Percentiles rank a stretch among this genome's conserved stretches.
Evolutionary conservation across 2,113 vertebrate species (phyloP).

Genomic region (Sminthopsis crassicaudata): DNA sequence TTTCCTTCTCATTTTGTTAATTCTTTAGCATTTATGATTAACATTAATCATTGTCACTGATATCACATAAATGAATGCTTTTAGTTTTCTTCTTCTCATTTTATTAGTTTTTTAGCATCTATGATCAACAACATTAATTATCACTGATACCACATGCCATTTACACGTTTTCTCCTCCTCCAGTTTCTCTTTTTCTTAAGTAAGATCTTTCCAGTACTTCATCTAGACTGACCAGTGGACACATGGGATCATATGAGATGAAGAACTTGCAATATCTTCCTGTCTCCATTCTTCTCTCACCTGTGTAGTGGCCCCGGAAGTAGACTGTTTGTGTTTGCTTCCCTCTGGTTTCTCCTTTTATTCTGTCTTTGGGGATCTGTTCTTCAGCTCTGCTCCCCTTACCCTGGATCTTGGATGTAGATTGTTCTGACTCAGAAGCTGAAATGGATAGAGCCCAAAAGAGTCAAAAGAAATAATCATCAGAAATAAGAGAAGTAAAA

Average conservation of each 20-base stretch:
- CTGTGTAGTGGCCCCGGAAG: constrained; percentile 77
- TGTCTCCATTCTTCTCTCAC: constrained; percentile 75
- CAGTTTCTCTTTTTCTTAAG: neutral
- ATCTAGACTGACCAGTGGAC: neutral
- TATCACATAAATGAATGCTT: no score
- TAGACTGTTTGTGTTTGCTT: neutral
- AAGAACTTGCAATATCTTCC: neutral
- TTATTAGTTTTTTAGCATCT: neutral
- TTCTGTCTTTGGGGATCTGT: neutral
- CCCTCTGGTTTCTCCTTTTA: neutral
- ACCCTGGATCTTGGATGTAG: neutral
- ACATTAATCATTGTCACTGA: no score
- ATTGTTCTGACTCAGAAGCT: constrained; percentile 49
- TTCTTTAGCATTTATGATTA: no score
- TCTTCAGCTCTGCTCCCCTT: neutral
- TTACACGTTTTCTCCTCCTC: neutral
- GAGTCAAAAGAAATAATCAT: neutral
- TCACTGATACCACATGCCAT: neutral
- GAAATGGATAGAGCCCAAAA: neutral
- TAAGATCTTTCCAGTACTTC: neutral
- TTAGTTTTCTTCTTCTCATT: neutral
- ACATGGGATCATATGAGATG: neutral
- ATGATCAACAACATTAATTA: neutral
- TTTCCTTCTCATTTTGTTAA: no score
- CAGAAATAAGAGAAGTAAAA: accelerated